Base-by-base conservation (phyloP, 2,888 invertebrate genomes). In the Liposcelis brunnea region DNA sequence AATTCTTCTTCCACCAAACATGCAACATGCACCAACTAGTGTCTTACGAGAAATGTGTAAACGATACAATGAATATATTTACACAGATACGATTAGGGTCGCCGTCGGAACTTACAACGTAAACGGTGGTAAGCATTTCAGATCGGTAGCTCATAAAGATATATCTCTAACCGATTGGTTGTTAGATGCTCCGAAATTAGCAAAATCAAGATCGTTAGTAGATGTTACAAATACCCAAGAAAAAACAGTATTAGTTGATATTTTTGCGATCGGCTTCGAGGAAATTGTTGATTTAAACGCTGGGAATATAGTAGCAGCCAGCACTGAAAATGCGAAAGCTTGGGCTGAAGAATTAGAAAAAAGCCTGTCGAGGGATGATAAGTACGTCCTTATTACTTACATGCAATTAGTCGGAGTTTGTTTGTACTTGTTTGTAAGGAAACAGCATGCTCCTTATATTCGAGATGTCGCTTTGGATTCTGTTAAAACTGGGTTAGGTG, bases 211-310 rank as follows among this genome's bases (percentile, higher is more conserved):
- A 65, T 65, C 63, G 32, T 54, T 68, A 18, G 64, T 67, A 33
- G 58, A 62, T 31, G 53, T 62, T 2, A 51, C 53, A 32, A 55
- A 52, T 42, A 52, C 49, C 10, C 55, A 62, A 36, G 62, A 65
- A 46, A 66, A 66, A 50, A 58, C 72, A 47, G 68, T 69, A 48
- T 80, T 87, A 14, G 80, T 85, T 44, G 98, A 98, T 64, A 84
- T 98, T 49, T 97, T 83, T 68, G 95, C 94, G 1, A 84, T 98
- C 59, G 98, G 98, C 14, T 95, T 99, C 66, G 91, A 98, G 64
- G 98, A 98, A 70, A 95, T 98, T 53, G 97, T 99, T 8, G 98
- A 99, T 66, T 68, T 99, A 52, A 98, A 93, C 70, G 98, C 98
- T 2, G 84, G 87, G 53, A 99, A 98, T 61, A 97, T 99, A 54